A percentile compares a stretch with the other conserved stretches of the same genome.
phyloP scores from a whole-genome alignment of 1,140 invertebrate genomes.

The Diabrotica virgifera region DNA sequence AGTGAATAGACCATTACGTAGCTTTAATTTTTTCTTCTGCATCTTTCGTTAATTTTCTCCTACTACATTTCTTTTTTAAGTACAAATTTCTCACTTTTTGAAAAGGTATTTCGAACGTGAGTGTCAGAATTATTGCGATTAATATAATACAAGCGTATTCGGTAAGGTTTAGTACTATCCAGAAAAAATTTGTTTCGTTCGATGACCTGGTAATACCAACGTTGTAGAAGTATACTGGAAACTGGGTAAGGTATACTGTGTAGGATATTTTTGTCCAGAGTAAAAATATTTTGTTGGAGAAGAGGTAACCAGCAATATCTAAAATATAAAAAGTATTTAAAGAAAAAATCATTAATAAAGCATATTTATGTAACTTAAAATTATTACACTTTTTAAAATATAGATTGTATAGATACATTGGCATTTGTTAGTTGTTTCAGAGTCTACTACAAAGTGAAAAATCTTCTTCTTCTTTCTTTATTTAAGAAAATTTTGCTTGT shows the following conservation, averaged over 20 bases:
- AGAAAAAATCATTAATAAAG: no score
- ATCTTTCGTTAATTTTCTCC: not conserved
- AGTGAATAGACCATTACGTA: no score
- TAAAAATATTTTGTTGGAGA: constrained; percentile 51
- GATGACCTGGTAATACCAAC: constrained; percentile 52
- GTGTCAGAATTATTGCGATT: constrained; percentile 36
- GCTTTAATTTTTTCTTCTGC: not conserved
- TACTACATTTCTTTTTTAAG: not conserved
- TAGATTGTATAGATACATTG: no score
- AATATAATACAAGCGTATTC: constrained; percentile 36
- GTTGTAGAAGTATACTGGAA: constrained; percentile 60
- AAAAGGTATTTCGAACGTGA: constrained; percentile 45
- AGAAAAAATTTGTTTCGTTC: constrained; percentile 47
- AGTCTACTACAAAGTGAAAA: no score
- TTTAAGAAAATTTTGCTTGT: no score
- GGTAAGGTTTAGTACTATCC: constrained; percentile 31
- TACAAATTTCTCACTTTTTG: constrained; percentile 36
- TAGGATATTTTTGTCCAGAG: constrained; percentile 53
- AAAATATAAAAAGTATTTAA: constrained; percentile 35
- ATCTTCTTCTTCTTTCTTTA: no score
- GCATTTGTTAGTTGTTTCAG: no score
- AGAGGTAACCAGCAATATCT: constrained; percentile 48
- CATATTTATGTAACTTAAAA: no score
- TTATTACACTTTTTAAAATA: no score
- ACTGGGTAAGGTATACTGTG: constrained; percentile 57